A percentile compares a stretch with the other conserved stretches of the same genome.
Conservation (phyloP, 2,113 vertebrate species). For the Argyrosomus japonicus region DNA sequence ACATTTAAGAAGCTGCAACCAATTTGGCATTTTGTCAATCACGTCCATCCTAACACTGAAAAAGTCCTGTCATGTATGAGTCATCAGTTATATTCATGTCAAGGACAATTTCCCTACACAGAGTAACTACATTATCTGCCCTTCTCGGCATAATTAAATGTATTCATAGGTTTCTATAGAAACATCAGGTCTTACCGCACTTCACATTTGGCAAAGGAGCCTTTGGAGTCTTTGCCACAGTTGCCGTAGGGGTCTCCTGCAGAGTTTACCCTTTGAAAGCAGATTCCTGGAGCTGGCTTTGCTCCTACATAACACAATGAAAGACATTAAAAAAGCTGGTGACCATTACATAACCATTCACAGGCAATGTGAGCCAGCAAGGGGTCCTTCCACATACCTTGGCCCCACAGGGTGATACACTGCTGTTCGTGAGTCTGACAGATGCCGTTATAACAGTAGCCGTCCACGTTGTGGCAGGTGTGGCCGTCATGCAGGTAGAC, state of each 20-base stretch:
- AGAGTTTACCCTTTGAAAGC: conserved; percentile 97
- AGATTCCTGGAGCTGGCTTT: conserved; percentile 95
- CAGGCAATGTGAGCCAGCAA: not conserved
- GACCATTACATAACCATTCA: not conserved
- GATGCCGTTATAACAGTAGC: conserved; percentile 96
- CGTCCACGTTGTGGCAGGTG: conserved; percentile 88
- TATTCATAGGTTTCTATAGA: conserved; percentile 11
- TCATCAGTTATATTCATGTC: not conserved
- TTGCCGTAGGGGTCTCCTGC: conserved; percentile 98
- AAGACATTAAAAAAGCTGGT: not conserved
- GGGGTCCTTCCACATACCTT: conserved; percentile 81
- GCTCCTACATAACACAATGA: conserved; percentile 85
- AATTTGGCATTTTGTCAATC: too few relatives aligned
- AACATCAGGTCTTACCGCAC: conserved; percentile 83
- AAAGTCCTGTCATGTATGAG: not conserved
- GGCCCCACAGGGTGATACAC: conserved; percentile 97
- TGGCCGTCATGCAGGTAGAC: conserved; percentile 98
- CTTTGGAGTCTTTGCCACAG: conserved; percentile 95
- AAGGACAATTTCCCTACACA: not conserved
- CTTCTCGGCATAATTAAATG: conserved; percentile 2
- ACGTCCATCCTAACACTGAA: not conserved
- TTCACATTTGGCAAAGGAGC: conserved; percentile 93
- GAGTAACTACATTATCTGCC: not conserved
- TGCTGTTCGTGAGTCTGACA: conserved; percentile 99
- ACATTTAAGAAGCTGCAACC: not conserved